Conservation (phyloP, 1,140 invertebrate species). For the Phenacoccus solenopsis region DNA sequence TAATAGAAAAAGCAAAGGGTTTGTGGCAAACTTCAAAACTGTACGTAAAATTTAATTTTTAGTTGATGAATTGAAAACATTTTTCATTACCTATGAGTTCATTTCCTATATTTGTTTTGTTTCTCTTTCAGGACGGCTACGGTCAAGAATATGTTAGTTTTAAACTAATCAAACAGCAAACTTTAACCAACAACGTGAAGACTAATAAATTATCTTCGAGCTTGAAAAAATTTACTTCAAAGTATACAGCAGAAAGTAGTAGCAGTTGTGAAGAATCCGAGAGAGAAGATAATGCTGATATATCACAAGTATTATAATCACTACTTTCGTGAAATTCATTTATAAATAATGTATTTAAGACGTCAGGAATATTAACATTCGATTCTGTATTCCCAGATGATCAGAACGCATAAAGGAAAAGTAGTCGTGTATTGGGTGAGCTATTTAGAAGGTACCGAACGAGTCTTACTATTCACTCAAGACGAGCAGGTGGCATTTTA, state of each 20-base stretch:
- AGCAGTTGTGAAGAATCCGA: conserved; percentile 30
- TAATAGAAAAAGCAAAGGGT: conserved; percentile 61
- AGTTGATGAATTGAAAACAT: background rate
- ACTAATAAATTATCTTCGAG: conserved; percentile 29
- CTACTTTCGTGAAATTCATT: background rate
- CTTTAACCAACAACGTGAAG: conserved; percentile 29
- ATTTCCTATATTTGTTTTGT: background rate
- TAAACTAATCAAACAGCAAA: conserved; percentile 42
- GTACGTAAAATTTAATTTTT: conserved; percentile 33
- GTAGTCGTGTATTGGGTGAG: conserved; percentile 72
- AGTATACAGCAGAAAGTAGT: conserved; percentile 24
- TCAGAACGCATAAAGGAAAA: conserved; percentile 39
- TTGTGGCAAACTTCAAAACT: conserved; percentile 53
- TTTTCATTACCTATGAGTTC: background rate
- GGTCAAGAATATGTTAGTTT: conserved; percentile 55
- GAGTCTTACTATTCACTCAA: conserved; percentile 67
- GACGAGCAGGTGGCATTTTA: conserved; percentile 57
- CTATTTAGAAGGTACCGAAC: conserved; percentile 58
- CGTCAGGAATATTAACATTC: background rate
- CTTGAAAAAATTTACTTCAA: conserved; percentile 29
- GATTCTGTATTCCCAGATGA: conserved; percentile 24
- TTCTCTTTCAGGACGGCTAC: conserved; percentile 40
- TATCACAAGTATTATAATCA: background rate
- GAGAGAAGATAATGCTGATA: conserved; percentile 27
- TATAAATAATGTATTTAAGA: background rate